phyloP scores from a whole-genome alignment of 2,113 vertebrate species.

The Mohoua ochrocephala region DNA sequence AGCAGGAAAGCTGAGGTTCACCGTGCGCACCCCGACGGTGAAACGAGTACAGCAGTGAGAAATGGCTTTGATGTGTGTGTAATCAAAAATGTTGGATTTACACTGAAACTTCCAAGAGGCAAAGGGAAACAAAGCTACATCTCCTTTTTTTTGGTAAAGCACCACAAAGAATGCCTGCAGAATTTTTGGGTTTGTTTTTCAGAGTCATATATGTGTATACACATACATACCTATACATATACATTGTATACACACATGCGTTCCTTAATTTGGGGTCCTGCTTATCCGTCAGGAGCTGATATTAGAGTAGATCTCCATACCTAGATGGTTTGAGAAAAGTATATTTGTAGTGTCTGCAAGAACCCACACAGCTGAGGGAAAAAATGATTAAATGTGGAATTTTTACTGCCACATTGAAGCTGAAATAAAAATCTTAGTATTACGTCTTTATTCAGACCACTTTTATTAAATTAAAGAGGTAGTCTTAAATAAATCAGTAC shows the following conservation, averaged over 20 bases:
- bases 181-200: not conserved
- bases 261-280: not conserved
- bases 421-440: not conserved
- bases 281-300: not conserved
- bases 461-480: not conserved
- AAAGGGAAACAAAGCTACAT: not conserved
- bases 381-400: not conserved
- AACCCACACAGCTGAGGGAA: fast-evolving
- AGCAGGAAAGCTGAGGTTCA: not conserved
- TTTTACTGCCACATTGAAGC: not conserved
- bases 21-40: fast-evolving
- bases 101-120: not conserved
- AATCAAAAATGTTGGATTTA: not conserved
- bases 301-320: not conserved
- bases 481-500: not conserved
- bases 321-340: not conserved
- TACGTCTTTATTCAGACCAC: not conserved
- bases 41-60: not conserved
- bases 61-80: not conserved
- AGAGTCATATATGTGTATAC: not conserved
- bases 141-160: not conserved
- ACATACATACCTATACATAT: not conserved
- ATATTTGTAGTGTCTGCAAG: not conserved
- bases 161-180: not conserved
- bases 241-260: fast-evolving